Conservation (phyloP, 2,113 vertebrate genomes). For the Oryctolagus cuniculus region mOryCun1.1 NC_091451.1:33445001-33445500, state of each 20-base stretch:
- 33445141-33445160: not conserved
- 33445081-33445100: fast-evolving
- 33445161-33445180: not conserved
- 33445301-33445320: not conserved
- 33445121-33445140: not conserved
- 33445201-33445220: not conserved
- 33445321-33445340: not conserved
- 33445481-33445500: not conserved
- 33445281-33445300: not conserved
- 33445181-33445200: not conserved
- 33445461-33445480: not conserved
- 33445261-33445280: not conserved
- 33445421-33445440: no score
- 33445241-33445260: not conserved
- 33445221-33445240: not conserved
- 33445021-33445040: not conserved
- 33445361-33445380: not conserved
- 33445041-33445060: not conserved
- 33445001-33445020: not conserved
- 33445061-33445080: not conserved
- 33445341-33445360: not conserved
- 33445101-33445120: no score
- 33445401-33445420: not conserved
- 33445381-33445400: not conserved
- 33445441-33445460: not conserved